A percentile compares a stretch with the other conserved stretches of the same genome.
phyloP scores from a whole-genome alignment of 2,797 vertebrate genomes.

The Tamandua tetradactyla region DNA sequence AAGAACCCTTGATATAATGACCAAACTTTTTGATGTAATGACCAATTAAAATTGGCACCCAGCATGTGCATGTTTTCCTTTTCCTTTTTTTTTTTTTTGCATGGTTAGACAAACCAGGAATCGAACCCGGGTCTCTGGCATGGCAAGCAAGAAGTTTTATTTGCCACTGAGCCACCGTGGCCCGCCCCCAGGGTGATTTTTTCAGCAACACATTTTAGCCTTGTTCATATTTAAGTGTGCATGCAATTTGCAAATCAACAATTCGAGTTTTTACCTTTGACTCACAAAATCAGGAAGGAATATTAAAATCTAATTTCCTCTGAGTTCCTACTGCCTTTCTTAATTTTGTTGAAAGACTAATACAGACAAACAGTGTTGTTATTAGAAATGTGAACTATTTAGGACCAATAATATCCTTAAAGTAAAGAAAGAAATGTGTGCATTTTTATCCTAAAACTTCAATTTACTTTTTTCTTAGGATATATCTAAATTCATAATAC shows the following conservation, averaged over 20 bases:
- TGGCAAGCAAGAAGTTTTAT: no score
- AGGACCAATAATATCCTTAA: neutral
- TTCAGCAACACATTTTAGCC: neutral
- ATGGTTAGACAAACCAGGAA: no score
- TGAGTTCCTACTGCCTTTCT: neutral
- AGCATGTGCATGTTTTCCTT: no score
- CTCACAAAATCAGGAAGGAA: neutral
- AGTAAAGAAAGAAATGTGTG: neutral
- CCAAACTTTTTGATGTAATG: no score
- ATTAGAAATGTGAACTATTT: neutral
- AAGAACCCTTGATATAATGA: neutral
- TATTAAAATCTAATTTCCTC: neutral
- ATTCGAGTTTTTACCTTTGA: slow-evolving; percentile 13
- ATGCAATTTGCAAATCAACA: neutral
- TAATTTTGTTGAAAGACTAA: neutral
- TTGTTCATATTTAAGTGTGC: neutral
- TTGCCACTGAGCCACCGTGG: no score
- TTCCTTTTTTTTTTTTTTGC: no score
- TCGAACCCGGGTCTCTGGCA: no score
- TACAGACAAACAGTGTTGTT: neutral
- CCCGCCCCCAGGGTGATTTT: no score
- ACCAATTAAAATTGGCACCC: no score
- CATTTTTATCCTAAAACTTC: neutral
- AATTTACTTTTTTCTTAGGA: neutral
- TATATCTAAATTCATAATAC: neutral